phyloP scores from a whole-genome alignment of 2,888 invertebrate genomes.

The Brachycybe producta region DNA sequence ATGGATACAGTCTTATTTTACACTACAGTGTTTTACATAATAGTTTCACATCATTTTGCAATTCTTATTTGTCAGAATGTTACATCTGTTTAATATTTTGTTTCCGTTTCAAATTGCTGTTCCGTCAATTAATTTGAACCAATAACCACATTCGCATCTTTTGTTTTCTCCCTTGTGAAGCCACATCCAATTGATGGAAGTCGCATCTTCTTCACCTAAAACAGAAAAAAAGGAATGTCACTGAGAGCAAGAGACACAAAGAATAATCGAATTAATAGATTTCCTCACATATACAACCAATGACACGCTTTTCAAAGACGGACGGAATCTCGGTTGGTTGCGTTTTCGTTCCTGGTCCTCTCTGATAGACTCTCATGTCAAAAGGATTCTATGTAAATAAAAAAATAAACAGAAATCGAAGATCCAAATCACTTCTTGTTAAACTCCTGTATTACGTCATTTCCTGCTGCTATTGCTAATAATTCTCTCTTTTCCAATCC shows the following conservation, averaged over 20 bases:
- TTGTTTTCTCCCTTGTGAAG: constrained; percentile 76
- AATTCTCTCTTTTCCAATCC: constrained; percentile 84
- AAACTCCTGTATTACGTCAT: constrained; percentile 63
- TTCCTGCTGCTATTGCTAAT: constrained; percentile 69
- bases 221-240: constrained; percentile 14
- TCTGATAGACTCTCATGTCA: constrained; percentile 61
- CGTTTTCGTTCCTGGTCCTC: constrained; percentile 66
- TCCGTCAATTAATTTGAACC: constrained; percentile 72
- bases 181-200: constrained; percentile 88
- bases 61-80: too few species aligned
- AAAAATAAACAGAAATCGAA: constrained; percentile 5
- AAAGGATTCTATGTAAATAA: constrained; percentile 34
- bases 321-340: constrained; percentile 82
- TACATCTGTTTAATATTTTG: too few species aligned
- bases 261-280: background rate
- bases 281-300: constrained; percentile 75
- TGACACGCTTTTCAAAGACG: constrained; percentile 71
- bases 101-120: constrained; percentile 24
- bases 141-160: constrained; percentile 91
- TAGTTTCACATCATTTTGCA: too few species aligned
- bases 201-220: constrained; percentile 70
- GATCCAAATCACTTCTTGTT: constrained; percentile 13
- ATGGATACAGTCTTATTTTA: too few species aligned
- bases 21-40: too few species aligned
- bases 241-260: background rate